These are phyloP conservation scores for Labeo calbasu DNA, from an alignment of 2,797 vertebrate species.

Conservation along the genomic window DNA sequence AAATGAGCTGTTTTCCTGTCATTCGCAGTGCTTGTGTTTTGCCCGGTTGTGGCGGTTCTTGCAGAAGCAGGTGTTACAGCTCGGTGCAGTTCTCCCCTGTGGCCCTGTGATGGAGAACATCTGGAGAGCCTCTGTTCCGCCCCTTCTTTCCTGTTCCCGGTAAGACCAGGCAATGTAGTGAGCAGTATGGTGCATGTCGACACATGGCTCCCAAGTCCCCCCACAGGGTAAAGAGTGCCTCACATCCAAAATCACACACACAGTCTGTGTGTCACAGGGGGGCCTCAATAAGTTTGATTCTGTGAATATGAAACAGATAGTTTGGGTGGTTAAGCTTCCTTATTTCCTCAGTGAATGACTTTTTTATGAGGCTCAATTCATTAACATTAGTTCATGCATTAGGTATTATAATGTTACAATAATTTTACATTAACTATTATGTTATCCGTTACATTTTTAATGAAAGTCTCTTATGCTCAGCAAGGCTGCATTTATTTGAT, in stretches of 20 bases:
- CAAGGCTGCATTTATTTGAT: background rate
- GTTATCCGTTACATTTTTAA: background rate
- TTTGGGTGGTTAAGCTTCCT: conserved; percentile 1
- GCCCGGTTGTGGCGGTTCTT: conserved; percentile 70
- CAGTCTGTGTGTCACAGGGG: conserved; percentile 70
- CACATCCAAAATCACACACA: conserved; percentile 72
- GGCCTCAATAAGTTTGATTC: background rate
- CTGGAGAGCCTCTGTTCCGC: conserved; percentile 83
- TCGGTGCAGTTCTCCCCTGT: conserved; percentile 77
- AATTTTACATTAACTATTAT: background rate
- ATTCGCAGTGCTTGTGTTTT: conserved; percentile 38
- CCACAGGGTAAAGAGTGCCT: conserved; percentile 71
- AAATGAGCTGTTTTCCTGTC: conserved; percentile 49
- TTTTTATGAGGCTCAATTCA: background rate
- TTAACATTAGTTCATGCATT: background rate
- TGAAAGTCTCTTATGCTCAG: background rate
- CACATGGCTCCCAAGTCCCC: conserved; percentile 81
- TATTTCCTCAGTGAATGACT: background rate
- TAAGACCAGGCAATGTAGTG: conserved; percentile 83
- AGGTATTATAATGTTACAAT: background rate
- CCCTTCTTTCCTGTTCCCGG: conserved; percentile 80
- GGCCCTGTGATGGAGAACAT: conserved; percentile 83
- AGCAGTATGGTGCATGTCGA: conserved; percentile 81
- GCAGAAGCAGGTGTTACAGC: conserved; percentile 81
- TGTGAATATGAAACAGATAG: background rate